phyloP scores from a whole-genome alignment of 2,113 vertebrate genomes.

The Gnathonemus echidnorhynchus region DNA sequence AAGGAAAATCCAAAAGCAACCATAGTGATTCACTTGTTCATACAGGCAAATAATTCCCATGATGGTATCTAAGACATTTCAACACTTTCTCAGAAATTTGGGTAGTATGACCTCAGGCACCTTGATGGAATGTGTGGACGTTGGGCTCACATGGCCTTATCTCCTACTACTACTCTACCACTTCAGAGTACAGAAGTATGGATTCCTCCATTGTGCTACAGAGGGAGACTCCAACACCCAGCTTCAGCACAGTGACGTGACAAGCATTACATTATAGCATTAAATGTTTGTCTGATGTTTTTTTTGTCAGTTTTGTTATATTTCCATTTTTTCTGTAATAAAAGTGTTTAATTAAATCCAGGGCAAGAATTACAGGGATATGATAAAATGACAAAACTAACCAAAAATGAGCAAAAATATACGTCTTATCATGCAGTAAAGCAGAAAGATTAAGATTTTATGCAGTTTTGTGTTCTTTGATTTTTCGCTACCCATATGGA shows the following conservation, averaged over 20 bases:
- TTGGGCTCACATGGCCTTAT: not conserved
- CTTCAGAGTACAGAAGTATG: not conserved
- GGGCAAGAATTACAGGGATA: too few species aligned
- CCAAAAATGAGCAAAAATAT: too few species aligned
- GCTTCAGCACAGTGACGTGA: not conserved
- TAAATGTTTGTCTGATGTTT: not conserved
- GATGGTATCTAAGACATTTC: not conserved
- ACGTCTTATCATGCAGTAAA: too few species aligned
- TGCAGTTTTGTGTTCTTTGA: too few species aligned
- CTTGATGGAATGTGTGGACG: not conserved
- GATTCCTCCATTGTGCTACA: not conserved
- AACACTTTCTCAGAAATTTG: not conserved
- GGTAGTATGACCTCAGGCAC: not conserved
- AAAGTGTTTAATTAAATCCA: not conserved
- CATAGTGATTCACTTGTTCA: not conserved
- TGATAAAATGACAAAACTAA: too few species aligned
- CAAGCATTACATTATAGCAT: not conserved
- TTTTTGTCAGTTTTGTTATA: not conserved
- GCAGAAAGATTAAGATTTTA: too few species aligned
- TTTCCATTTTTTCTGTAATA: not conserved
- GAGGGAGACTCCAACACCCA: not conserved
- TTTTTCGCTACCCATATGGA: too few species aligned
- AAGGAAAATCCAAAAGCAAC: not conserved
- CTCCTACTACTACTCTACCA: not conserved
- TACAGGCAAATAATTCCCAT: not conserved